phyloP scores from a whole-genome alignment of 2,888 invertebrate species.

The Pterostichus madidus region DNA sequence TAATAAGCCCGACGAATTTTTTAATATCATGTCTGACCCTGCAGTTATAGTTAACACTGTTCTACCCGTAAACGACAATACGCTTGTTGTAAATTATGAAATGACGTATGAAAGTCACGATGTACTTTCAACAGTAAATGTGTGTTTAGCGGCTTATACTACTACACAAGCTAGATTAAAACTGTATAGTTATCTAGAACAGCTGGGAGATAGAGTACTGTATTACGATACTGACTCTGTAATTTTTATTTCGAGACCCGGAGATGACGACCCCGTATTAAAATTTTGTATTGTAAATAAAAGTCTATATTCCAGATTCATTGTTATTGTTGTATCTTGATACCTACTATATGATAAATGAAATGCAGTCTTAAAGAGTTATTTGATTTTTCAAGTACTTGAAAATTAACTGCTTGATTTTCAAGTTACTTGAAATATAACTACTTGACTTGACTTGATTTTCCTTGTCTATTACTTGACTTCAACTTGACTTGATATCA shows the following conservation, averaged over 20 bases:
- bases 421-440: too few relatives aligned
- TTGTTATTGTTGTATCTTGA: too few relatives aligned
- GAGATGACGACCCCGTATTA: slow-evolving; percentile 68
- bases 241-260: slow-evolving; percentile 69
- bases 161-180: slow-evolving; percentile 73
- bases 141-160: slow-evolving; percentile 73
- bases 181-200: slow-evolving; percentile 72
- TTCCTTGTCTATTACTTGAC: too few relatives aligned
- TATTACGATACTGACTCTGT: slow-evolving; percentile 74
- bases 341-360: too few relatives aligned
- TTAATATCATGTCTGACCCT: slow-evolving; percentile 65
- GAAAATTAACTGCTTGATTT: too few relatives aligned
- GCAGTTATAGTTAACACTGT: slow-evolving; percentile 66
- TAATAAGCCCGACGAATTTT: slow-evolving; percentile 56
- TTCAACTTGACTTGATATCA: too few relatives aligned
- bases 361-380: too few relatives aligned
- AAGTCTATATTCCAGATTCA: too few relatives aligned
- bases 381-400: too few relatives aligned
- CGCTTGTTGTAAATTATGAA: slow-evolving; percentile 68
- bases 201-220: slow-evolving; percentile 70
- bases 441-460: too few relatives aligned
- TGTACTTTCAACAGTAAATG: slow-evolving; percentile 68
- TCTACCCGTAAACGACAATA: slow-evolving; percentile 66
- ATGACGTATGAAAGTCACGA: slow-evolving; percentile 64
- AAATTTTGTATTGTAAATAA: too few relatives aligned